Evolutionary conservation across 2,797 vertebrate genomes (phyloP), one percentile per base, ranked within the genome.

Genomic region (Platalea minor): DNA sequence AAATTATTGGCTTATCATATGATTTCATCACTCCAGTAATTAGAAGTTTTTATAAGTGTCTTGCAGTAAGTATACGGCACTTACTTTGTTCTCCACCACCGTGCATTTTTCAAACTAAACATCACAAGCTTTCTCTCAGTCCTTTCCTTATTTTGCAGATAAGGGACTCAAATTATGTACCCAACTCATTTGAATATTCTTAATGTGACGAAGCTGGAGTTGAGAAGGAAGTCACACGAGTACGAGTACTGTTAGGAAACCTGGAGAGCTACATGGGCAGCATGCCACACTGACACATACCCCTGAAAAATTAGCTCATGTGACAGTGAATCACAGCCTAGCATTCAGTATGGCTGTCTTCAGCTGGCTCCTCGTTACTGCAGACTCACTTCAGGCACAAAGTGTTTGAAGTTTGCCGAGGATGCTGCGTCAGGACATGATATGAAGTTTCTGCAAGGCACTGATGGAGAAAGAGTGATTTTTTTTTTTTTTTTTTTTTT

Each of bases 321-420:
- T 92, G 89, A 93, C 17, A 28, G 43, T 78, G 78, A 95, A 91
- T 92, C 90, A 93, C 64, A 85, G 84, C n/a, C 68, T 57, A 61
- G 51, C 56, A n/a, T 43, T 51, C 60, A 39, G 5, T 2, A 70
- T 21, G 48, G 37, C 20, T 41, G n/a, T 33, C 41, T 35, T 69
- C 39, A 75, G 33, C 23, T 8, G 35, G 60, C 51, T 65, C n/a
- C 51, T 79, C 9, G 3, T 53, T 57, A 23, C 33, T 29, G 37
- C 46, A 75, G 29, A 10, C 29, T 61, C 69, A 17, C 39, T 51
- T 59, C 39, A 56, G 51, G 46, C 53, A 83, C 57, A 31, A 41
- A 53, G 13, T 2, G 7, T 39, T 60, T 31, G 45, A 59, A 59
- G 11, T 88, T 63, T 81, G 50, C 33, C 78, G 54, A 68, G 10